Evolutionary conservation across 1,140 invertebrate genomes (phyloP), one percentile per base, ranked within the genome.

Genomic region (Heliconius congener): DNA sequence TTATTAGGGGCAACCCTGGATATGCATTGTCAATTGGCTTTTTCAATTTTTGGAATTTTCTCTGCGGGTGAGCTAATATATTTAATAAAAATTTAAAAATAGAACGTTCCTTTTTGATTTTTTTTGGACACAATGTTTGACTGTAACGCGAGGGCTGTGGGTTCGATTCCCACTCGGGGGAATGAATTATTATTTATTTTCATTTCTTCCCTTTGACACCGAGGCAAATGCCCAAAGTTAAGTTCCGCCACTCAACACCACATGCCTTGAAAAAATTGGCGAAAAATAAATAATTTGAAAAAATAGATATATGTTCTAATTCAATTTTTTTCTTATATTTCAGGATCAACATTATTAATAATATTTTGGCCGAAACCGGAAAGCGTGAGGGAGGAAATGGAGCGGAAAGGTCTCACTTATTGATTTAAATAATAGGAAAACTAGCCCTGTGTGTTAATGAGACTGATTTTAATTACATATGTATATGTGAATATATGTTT

Each of bases 1-100:
- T 66, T 95, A 34, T 89, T 94, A 6, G 95, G 95, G 11, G 86
- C 87, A 18, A 87, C 95, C 0, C 87, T 95, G 16, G 95, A 95
- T 77, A 87, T 90, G n/a, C 87, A 94, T 66, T 96, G 95, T 79
- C 85, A 93, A 71, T 85, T 91, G 42, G 90, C 94, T 0, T 95
- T 95, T 87, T 91, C 91, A 13, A 83, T 93, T 19, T 91, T 95
- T 50, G 93, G 93, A 4, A 81, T 86, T 2, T 91, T 95, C 82
- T 91, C 93, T 79, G 85, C 94, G 57, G 84, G 95, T 95, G 85
- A 90, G 86, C 86, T 70, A 50, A 18, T 50, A 70, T 76, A 50
- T 66, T 37, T 8, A 37, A 37, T 34, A 30, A 30, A 2, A 30
- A 2, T 1, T 30, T 30, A 30, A 30, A 30, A 30, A 30, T 30